Evolutionary conservation across 2,888 invertebrate genomes (phyloP), one percentile per base, ranked within the genome.

Genomic region (Athrips mouffetella): DNA sequence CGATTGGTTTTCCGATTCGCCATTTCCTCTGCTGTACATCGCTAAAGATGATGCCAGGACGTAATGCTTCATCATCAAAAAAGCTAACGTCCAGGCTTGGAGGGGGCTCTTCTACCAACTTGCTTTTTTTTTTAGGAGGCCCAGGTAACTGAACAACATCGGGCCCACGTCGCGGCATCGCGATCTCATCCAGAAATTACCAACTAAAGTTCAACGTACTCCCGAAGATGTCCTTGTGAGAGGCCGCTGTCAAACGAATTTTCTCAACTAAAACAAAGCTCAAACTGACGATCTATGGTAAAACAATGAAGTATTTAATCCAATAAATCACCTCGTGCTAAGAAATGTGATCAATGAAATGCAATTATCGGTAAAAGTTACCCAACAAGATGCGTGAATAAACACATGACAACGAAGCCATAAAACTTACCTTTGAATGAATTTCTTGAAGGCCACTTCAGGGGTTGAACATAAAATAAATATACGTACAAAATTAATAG

Each of bases 1-100:
- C 98, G 63, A 98, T 93, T 3, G 95, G 91, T 67, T 93, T 92
- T 1, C 98, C 98, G 50, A 98, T 87, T 60, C 91, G 92, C 98
- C 98, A 98, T 72, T 93, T 90, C 67, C 94, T 95, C 62, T 94
- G 92, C 21, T 90, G 90, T 37, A 95, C 89, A 84, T 98, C 98
- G 45, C 91, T 92, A 51, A 98, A 86, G 47, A 96, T 89, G 67
- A 94, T 94, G 0, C 96, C 97, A 13, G 90, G 86, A 4, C 90
- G 79, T 16, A 91, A 70, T 25, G 91, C 91, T 49, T 87, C 82
- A 52, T 88, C 86, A 49, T 88, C 84, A 59, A 55, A 74, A 57
- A 83, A 81, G 67, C 84, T 86, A 8, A 70, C 69, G 48, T 88
- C 85, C 35, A 85, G 60, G 54, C 78, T 82, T 1, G 70, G 61